Conservation (phyloP, 1,140 invertebrate species). For the Chironomus striatipennis region DNA sequence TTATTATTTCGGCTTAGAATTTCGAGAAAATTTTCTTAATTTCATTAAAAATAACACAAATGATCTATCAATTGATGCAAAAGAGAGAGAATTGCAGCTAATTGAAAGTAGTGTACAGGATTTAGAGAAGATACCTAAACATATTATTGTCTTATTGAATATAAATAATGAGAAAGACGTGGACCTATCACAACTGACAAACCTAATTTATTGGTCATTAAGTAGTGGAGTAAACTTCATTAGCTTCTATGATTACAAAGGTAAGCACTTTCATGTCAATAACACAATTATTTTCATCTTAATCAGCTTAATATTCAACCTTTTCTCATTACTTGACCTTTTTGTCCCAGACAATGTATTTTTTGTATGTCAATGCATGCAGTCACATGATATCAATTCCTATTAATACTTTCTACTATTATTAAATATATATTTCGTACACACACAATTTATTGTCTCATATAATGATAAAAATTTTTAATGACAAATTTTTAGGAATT, state of each 20-base stretch:
- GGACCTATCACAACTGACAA: slow-evolving; percentile 45
- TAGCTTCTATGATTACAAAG: slow-evolving; percentile 60
- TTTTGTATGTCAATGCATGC: slow-evolving; percentile 8
- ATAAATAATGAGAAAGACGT: slow-evolving; percentile 37
- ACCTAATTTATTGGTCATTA: slow-evolving; percentile 55
- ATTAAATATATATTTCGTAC: too few relatives aligned
- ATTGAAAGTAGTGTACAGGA: slow-evolving; percentile 21
- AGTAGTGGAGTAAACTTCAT: slow-evolving; percentile 52
- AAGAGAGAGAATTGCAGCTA: neutral
- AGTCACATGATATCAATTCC: slow-evolving; percentile 27
- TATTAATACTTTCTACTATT: too few relatives aligned
- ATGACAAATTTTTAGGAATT: slow-evolving; percentile 44
- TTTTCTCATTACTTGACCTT: too few relatives aligned
- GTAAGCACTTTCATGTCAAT: slow-evolving; percentile 39
- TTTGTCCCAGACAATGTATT: too few relatives aligned
- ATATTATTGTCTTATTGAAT: slow-evolving; percentile 44
- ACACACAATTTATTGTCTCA: too few relatives aligned
- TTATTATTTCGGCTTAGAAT: slow-evolving; percentile 4
- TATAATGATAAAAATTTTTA: slow-evolving; percentile 25
- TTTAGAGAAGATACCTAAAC: slow-evolving; percentile 38
- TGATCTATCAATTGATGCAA: too few relatives aligned
- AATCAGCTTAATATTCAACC: too few relatives aligned
- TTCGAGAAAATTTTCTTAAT: neutral
- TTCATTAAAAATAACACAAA: neutral
- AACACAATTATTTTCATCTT: too few relatives aligned